These are phyloP conservation scores for Virgularia gustaviana DNA, from an alignment of 92 coral and sea anemone genomes.

Conservation along the genomic window DNA sequence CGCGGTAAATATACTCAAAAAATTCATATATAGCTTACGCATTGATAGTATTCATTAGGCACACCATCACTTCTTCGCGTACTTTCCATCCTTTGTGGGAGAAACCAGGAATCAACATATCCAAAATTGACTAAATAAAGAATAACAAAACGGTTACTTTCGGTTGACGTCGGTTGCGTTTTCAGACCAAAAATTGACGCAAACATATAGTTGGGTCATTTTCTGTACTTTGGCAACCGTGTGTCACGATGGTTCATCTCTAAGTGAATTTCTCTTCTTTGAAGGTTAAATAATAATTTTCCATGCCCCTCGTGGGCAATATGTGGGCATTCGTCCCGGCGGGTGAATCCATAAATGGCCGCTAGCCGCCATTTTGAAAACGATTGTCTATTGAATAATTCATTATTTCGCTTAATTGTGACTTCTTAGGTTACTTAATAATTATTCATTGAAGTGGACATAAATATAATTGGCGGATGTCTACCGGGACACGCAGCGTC, in stretches of 20 bases:
- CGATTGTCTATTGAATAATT: conserved; percentile 14
- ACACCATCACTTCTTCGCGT: conserved; percentile 85
- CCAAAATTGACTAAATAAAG: conserved; percentile 75
- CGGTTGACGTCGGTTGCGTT: background rate
- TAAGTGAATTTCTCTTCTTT: conserved; percentile 15
- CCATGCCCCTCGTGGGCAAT: no score
- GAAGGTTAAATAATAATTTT: conserved; percentile 14
- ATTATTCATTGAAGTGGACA: no score
- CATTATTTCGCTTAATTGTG: conserved; percentile 1
- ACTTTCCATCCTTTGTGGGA: conserved; percentile 97
- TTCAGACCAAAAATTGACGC: background rate
- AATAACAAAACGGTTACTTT: background rate
- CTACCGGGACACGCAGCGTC: no score
- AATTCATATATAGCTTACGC: no score
- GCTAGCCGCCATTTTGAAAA: conserved; percentile 6
- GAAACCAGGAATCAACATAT: conserved; percentile 78
- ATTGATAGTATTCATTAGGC: conserved; percentile 69
- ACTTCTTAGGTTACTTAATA: no score
- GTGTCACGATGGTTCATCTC: conserved; percentile 9
- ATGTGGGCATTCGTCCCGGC: conserved; percentile 5
- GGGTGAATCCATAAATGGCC: conserved; percentile 4
- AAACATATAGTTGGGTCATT: conserved; percentile 16
- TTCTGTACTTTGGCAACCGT: background rate
- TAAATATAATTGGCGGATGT: no score
- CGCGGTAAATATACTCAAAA: no score